Evolutionary conservation across 1,140 invertebrate genomes (phyloP), one percentile per base, ranked within the genome.

Genomic region (Heliconius hewitsoni): DNA sequence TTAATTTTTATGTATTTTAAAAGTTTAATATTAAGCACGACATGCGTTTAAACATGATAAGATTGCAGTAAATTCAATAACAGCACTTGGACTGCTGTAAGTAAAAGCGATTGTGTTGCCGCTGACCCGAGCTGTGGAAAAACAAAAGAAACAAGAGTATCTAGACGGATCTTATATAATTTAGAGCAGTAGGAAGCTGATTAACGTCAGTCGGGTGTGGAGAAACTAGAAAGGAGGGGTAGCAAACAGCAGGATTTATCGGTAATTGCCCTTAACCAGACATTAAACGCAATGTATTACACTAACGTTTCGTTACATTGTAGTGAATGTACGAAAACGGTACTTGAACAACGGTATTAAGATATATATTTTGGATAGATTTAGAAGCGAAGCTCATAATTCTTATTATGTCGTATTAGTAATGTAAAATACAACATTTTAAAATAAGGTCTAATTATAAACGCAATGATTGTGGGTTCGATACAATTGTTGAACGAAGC

Each of bases 221-320:
- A 89, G 83, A 82, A 86, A 87, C 84, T 84, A 82, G 76, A 74
- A 72, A 84, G 88, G 86, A 85, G 87, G 87, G 81, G 84, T 81
- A 86, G 84, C 86, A 92, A 91, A 92, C 89, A 90, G 82, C 83
- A 82, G 81, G 90, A 92, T 93, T 93, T 93, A 92, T 92, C 87
- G 89, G 90, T 90, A 91, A 91, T 91, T 86, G 89, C 86, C 87
- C 87, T 84, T 82, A 86, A 84, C 83, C 84, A 87, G 88, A 91
- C 88, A 87, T 82, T 89, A 86, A 89, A 87, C 81, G 87, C 87
- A 83, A 90, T 89, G 88, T 88, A 91, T 90, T 90, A 85, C 86
- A 85, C 83, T 88, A 89, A 85, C 81, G 74, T 74, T 79, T 71
- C 39, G 39, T 71, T 71, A 79, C 78, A 73, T 27, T 52, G 27